Evolutionary conservation across 2,113 vertebrate species (phyloP).

Genomic region (Pleuronectes platessa): DNA sequence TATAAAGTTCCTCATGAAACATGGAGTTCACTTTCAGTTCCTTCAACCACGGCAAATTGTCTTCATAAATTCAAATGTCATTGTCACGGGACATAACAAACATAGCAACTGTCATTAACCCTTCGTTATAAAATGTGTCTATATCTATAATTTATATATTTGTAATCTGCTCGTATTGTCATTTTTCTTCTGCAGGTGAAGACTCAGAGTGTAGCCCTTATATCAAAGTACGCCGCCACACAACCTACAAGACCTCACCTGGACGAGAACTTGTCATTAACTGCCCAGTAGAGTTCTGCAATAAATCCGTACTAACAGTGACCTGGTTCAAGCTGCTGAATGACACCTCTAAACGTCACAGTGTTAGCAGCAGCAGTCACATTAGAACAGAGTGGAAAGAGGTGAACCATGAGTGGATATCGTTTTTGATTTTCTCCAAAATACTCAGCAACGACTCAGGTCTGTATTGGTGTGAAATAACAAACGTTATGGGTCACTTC

Average conservation of each 20-base stretch:
- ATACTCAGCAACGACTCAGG: conserved; percentile 51
- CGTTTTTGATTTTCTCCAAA: conserved; percentile 44
- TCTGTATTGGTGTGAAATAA: conserved; percentile 56
- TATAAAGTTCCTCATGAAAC: no score
- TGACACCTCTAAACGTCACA: no score
- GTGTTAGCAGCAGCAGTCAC: neutral
- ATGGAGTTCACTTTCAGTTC: conserved; percentile 3
- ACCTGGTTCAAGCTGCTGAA: conserved; percentile 59
- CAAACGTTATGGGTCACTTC: rapidly evolving
- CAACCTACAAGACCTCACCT: rapidly evolving
- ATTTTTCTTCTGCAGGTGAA: conserved; percentile 40
- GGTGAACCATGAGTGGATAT: rapidly evolving
- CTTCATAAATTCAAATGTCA: neutral
- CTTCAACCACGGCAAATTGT: neutral
- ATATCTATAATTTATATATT: no score
- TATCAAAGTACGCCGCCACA: neutral
- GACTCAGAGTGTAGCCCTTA: rapidly evolving
- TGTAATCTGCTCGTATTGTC: neutral
- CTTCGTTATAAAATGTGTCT: neutral
- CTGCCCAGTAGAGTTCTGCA: conserved; percentile 49
- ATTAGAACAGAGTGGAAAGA: conserved; percentile 10
- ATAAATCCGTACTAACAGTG: neutral
- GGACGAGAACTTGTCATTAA: conserved; percentile 47
- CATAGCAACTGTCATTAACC: neutral
- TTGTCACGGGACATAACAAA: no score